Percentiles rank a stretch among this genome's conserved stretches.
Conservation (phyloP, 2,113 vertebrate species). For the Oncorhynchus tshawytscha region DNA sequence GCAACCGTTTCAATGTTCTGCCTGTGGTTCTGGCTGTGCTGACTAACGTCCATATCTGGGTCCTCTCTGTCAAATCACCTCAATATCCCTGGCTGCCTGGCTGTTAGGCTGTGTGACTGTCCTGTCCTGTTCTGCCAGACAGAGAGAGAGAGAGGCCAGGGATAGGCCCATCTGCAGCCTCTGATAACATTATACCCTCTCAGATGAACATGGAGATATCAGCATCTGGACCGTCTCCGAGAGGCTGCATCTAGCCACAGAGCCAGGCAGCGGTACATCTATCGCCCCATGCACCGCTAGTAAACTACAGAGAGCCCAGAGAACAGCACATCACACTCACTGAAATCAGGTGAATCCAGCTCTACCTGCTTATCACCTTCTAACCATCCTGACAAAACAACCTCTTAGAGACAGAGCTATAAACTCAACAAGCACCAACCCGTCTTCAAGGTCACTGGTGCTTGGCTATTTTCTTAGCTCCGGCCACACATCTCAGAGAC, state of each 20-base stretch:
- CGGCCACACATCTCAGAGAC: constrained; percentile 44
- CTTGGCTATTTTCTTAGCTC: constrained; percentile 38
- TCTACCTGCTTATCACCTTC: constrained; percentile 42
- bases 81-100: constrained; percentile 30
- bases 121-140: not conserved
- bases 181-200: constrained; percentile 44
- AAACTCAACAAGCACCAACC: constrained; percentile 11
- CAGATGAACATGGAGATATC: constrained; percentile 53
- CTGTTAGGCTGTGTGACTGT: constrained; percentile 7
- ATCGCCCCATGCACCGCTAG: not conserved
- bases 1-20: not conserved
- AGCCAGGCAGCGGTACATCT: constrained; percentile 3
- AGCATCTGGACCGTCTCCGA: constrained; percentile 2
- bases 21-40: constrained; percentile 9
- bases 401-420: constrained; percentile 45
- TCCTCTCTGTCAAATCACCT: constrained; percentile 52
- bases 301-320: not conserved
- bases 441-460: constrained; percentile 51
- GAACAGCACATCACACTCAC: constrained; percentile 18
- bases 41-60: constrained; percentile 34
- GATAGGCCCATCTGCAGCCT: constrained; percentile 32
- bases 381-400: constrained; percentile 35
- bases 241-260: not conserved
- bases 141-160: not conserved
- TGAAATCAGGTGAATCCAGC: constrained; percentile 48